Evolutionary conservation across 2,888 invertebrate genomes (phyloP), one percentile per base, ranked within the genome.

Genomic region (Tupiocoris notatus): DNA sequence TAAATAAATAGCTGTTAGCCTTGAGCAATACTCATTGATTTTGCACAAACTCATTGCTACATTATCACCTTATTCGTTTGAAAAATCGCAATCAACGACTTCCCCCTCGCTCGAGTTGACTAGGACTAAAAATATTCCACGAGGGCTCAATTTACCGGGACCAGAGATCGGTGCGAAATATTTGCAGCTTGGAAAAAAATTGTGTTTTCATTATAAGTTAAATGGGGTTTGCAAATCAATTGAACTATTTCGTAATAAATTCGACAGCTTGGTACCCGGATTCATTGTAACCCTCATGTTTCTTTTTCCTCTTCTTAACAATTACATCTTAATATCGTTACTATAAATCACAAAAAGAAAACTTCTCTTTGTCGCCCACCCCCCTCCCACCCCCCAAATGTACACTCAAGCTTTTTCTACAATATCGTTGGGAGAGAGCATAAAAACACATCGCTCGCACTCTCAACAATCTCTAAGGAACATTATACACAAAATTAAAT

Each of bases 381-480:
- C 59, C 59, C 59, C 59, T 59, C 59, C 59, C 59, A 59, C n/a
- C 59, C 59, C n/a, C n/a, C 59, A 12, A 39, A 39, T 39, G 39
- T 39, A 39, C 39, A 39, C 39, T 67, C 67, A 73, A 73, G 73
- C 73, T 73, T 73, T 70, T 73, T 73, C 63, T 73, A 61, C 73
- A 62, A 73, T 39, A 73, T 63, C 12, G 63, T 62, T 63, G 24
- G 17, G 62, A 73, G 3, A 61, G 73, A 23, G 22, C 54, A 57
- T 63, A 23, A 39, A 73, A 62, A 62, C 73, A 62, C 18, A 62
- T 62, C 23, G 54, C 62, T 73, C 63, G 25, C 73, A 62, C 62
- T 70, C 39, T 39, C 70, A 70, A 70, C 73, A 63, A 73, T 73
- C 73, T 67, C 67, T 73, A 73, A 73, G 73, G 73, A 73, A 73